Percentiles rank a stretch among this genome's conserved stretches.
These are phyloP conservation scores for Dusona sp. DNA, from an alignment of 2,888 invertebrate genomes.

Conservation along the genomic window DNA sequence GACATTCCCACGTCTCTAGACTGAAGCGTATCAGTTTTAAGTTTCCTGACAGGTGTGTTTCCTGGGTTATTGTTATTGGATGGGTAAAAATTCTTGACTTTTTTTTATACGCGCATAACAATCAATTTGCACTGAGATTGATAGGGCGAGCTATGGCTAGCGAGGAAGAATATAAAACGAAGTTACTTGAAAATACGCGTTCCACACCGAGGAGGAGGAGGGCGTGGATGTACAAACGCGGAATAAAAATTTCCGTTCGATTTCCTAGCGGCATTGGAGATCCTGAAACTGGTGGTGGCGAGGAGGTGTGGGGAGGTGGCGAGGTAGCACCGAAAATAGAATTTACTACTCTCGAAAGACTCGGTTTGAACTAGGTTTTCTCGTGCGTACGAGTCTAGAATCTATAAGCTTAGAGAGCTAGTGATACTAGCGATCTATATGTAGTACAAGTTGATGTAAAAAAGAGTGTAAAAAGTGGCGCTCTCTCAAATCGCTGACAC, in stretches of 20 bases:
- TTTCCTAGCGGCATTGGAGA: conserved; percentile 9
- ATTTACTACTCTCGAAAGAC: conserved; percentile 40
- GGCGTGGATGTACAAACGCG: conserved; percentile 23
- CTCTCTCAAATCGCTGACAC: conserved; percentile 1
- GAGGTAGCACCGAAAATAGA: conserved; percentile 50
- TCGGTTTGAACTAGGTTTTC: conserved; percentile 37
- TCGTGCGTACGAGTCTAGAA: conserved; percentile 56
- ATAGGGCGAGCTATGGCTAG: neutral
- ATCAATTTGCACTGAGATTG: neutral
- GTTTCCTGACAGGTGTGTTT: neutral
- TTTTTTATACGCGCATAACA: neutral
- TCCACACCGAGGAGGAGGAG: neutral
- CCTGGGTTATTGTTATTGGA: neutral
- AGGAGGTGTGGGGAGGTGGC: no score
- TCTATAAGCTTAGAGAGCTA: conserved; percentile 41
- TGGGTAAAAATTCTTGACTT: neutral
- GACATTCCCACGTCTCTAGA: neutral
- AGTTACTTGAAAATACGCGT: neutral
- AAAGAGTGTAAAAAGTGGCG: neutral
- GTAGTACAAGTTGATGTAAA: neutral
- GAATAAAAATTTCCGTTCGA: conserved; percentile 57
- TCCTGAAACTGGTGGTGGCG: neutral
- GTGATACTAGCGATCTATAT: conserved; percentile 11
- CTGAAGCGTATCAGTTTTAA: neutral
- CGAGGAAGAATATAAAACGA: neutral